Base-by-base conservation (phyloP, 92 coral and sea anemone genomes). In the Epizoanthus stellaris region DNA sequence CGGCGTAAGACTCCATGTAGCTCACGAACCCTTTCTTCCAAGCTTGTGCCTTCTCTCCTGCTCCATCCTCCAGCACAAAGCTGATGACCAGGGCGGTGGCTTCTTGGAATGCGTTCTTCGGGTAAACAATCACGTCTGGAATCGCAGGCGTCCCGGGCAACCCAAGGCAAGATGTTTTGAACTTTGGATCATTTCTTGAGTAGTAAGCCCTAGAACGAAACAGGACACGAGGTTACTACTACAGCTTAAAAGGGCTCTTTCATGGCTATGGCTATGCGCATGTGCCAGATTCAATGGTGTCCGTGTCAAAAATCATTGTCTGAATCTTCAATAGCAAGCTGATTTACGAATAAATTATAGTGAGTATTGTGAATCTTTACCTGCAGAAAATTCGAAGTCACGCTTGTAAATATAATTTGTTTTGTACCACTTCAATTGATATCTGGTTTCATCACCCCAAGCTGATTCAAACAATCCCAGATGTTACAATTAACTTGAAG, bases 21-120 rank as follows among this genome's bases (percentile, higher is more conserved):
- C 76, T 85, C 25, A 94, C 59, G 82, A 94, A 95, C 2, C 87
- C 88, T 76, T 89, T 92, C 85, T 95, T 98, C 98, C 98, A 95
- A 1, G 98, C 94, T 77, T 93, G 84, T 1, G 98, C 93, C 88
- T 76, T 92, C 81, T 92, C 88, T 73, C 90, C 98, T 17, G 75
- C 62, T 85, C 93, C 89, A 82, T 92, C 91, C 23, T 87, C 88
- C 19, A 95, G 94, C 21, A 95, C 89, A 63, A 92, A 94, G 36
- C 93, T 92, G 43, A 95, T 91, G 19, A 94, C 87, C 47, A 95
- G 82, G 34, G 91, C 83, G 1, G 87, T 73, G 25, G 98, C 95
- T 76, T 80, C 85, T 14, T 90, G 52, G 88, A 88, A 92, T 1
- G 85, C 82, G 1, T 90, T 80, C 23, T 93, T 92, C 0, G 80